Evolutionary conservation across 2,113 vertebrate species (phyloP).

Genomic region (Onychostruthus taczanowskii): DNA sequence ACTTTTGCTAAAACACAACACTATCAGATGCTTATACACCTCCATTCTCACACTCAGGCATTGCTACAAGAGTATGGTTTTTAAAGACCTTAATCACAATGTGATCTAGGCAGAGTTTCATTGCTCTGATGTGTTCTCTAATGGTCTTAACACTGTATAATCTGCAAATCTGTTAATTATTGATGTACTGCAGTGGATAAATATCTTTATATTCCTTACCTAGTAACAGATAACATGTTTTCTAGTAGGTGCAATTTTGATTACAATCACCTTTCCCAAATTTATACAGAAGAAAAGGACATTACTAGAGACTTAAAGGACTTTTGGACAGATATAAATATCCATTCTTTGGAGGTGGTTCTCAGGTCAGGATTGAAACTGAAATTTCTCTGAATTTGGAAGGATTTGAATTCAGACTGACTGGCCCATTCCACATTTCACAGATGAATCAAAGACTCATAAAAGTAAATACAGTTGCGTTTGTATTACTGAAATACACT

Average conservation of each 20-base stretch:
- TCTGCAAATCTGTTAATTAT: not conserved
- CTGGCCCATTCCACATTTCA: not conserved
- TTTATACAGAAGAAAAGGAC: not conserved
- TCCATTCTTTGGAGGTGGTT: not conserved
- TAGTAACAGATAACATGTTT: not conserved
- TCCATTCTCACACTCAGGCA: not conserved
- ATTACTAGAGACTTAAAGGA: not conserved
- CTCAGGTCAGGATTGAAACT: not conserved
- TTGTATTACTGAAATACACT: not conserved
- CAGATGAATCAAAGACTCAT: not conserved
- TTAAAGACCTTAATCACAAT: not conserved
- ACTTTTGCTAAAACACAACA: not conserved
- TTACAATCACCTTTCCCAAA: not conserved
- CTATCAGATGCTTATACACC: not conserved
- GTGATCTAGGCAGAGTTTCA: not conserved
- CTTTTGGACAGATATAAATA: not conserved
- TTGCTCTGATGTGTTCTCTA: not conserved
- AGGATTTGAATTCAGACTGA: not conserved
- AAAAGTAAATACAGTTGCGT: not conserved
- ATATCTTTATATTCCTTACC: not conserved
- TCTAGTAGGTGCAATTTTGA: not conserved
- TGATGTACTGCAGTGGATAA: not conserved
- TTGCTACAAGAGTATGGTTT: not conserved
- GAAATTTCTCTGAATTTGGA: not conserved
- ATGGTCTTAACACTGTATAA: not conserved